These are phyloP conservation scores for Labrus mixtus DNA, from an alignment of 2,113 vertebrate genomes.

Conservation along the genomic window DNA sequence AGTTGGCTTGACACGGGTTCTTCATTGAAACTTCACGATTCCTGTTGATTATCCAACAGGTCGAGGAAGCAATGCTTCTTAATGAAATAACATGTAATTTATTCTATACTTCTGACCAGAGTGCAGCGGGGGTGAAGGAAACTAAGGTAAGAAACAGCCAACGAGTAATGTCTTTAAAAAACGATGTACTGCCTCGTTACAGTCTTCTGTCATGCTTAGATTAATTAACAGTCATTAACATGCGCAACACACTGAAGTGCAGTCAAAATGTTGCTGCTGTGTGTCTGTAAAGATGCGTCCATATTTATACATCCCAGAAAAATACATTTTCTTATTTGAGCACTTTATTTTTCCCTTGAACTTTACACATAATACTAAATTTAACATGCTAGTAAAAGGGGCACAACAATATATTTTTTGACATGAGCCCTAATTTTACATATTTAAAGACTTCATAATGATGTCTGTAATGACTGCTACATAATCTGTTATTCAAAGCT, in stretches of 20 bases:
- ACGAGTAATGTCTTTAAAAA: conserved; percentile 37
- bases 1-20: conserved; percentile 80
- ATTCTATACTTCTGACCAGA: conserved; percentile 90
- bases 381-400: too few relatives aligned
- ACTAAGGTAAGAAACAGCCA: conserved; percentile 79
- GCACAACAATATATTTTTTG: too few relatives aligned
- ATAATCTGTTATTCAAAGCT: too few relatives aligned
- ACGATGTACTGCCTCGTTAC: conserved; percentile 17
- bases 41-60: conserved; percentile 88
- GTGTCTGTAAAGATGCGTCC: not conserved
- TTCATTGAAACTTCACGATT: conserved; percentile 86
- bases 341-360: not conserved
- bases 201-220: not conserved
- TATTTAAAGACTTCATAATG: not conserved
- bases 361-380: too few relatives aligned
- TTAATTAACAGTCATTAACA: not conserved
- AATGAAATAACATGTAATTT: conserved; percentile 88
- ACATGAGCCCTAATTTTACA: not conserved
- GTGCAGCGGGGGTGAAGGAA: conserved; percentile 85
- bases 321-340: not conserved
- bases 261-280: not conserved
- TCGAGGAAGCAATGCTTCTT: conserved; percentile 88
- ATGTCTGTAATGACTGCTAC: too few relatives aligned
- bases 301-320: not conserved
- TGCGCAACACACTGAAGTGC: not conserved